Evolutionary conservation across 1,140 invertebrate species (phyloP).

Genomic region (Drosophila nebulosa): DNA sequence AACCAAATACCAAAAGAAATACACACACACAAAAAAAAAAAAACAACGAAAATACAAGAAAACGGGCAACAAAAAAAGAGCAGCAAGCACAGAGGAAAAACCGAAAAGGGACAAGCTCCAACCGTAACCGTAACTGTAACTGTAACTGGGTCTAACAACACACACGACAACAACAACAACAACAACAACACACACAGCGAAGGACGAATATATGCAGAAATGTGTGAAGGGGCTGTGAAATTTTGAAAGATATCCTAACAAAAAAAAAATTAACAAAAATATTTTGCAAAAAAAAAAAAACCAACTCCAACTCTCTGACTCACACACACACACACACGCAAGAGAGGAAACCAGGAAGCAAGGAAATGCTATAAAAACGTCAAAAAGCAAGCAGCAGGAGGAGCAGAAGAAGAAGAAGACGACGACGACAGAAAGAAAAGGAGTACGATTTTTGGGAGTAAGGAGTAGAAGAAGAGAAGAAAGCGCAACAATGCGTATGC

Average conservation of each 20-base stretch:
- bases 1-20: constrained; percentile 5
- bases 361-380: background rate
- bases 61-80: background rate
- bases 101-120: background rate
- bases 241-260: constrained; percentile 67
- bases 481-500: constrained; percentile 36
- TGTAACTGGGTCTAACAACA: constrained; percentile 20
- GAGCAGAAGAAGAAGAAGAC: background rate
- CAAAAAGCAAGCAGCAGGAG: background rate
- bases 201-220: constrained; percentile 51
- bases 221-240: constrained; percentile 77
- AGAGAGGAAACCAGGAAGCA: background rate
- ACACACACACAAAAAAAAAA: background rate
- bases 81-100: background rate
- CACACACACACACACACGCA: no score
- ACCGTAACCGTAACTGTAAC: background rate
- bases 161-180: no score
- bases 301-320: constrained; percentile 40
- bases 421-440: background rate
- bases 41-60: no score
- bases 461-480: constrained; percentile 8
- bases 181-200: no score
- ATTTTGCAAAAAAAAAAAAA: constrained; percentile 16
- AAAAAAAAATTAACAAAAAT: constrained; percentile 15
- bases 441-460: background rate